Conservation (phyloP, 2,797 vertebrate species). For the Catharus ustulatus region DNA sequence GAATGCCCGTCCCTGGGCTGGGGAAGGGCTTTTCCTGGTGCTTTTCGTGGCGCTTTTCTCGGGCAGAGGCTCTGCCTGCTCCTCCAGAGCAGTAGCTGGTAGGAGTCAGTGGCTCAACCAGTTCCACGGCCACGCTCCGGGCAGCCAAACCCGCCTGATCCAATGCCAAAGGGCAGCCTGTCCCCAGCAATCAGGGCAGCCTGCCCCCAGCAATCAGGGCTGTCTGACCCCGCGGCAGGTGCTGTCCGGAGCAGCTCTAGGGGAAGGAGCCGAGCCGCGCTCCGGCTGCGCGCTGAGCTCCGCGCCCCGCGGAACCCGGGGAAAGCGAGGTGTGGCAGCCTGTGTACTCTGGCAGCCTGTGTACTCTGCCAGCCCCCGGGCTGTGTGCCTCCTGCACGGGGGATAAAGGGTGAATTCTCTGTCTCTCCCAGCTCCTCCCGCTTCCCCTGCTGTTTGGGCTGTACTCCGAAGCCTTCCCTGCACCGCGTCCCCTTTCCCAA, state of each 20-base stretch:
- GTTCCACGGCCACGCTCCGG: rapidly evolving
- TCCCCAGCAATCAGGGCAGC: no score
- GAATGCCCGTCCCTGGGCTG: neutral
- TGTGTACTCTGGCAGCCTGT: no score
- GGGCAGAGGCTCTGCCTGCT: neutral
- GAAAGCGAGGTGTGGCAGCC: no score
- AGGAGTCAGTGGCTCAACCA: rapidly evolving
- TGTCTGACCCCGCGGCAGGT: neutral
- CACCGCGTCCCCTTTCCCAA: neutral
- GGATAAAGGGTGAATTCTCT: neutral
- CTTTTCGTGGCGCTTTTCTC: neutral
- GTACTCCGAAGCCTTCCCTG: neutral
- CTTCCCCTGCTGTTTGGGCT: neutral
- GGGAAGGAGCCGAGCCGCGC: neutral
- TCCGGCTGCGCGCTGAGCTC: neutral
- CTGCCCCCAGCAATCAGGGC: neutral
- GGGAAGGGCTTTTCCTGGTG: neutral
- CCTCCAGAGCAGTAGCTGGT: rapidly evolving
- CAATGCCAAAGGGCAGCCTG: neutral
- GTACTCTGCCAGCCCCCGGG: neutral
- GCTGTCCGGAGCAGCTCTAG: neutral
- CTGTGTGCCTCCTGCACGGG: neutral
- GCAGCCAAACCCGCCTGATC: neutral
- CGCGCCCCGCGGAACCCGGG: neutral
- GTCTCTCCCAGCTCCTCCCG: neutral